Percentiles rank a stretch among this genome's conserved stretches.
Conservation (phyloP, 2,797 vertebrate species). For the Microtus obscurus region DNA sequence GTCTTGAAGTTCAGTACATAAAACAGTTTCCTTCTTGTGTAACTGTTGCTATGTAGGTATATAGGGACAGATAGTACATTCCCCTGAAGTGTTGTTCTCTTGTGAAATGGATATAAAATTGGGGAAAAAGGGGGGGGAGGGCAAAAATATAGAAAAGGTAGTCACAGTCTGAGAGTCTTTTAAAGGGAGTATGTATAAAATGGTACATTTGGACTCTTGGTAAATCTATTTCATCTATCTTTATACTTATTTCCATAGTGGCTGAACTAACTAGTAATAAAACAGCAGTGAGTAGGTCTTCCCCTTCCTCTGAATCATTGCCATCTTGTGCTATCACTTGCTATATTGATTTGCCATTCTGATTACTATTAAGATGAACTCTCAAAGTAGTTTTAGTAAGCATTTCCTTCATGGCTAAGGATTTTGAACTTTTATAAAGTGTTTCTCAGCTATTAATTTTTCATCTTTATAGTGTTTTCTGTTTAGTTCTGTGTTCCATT, state of each 20-base stretch:
- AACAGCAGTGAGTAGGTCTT: not conserved
- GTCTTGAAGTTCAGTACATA: not conserved
- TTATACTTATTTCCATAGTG: not conserved
- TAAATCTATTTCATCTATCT: not conserved
- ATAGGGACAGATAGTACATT: not conserved
- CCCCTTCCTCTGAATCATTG: not conserved
- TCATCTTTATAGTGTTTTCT: not conserved
- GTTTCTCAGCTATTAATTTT: not conserved
- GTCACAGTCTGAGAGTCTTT: not conserved
- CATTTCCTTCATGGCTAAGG: not conserved
- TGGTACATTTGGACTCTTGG: not conserved
- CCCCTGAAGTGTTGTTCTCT: not conserved
- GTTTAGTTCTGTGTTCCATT: not conserved
- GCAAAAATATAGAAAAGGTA: not conserved
- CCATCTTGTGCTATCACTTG: not conserved
- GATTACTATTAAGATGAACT: not conserved
- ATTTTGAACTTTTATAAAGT: not conserved
- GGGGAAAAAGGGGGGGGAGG: not conserved
- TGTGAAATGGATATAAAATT: not conserved
- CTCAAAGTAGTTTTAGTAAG: not conserved
- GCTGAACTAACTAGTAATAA: not conserved
- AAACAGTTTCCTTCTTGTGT: not conserved
- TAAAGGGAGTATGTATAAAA: not conserved
- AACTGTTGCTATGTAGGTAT: not conserved
- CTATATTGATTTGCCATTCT: not conserved